These are phyloP conservation scores for Thera obeliscata DNA, from an alignment of 2,888 invertebrate genomes.

Conservation along the genomic window DNA sequence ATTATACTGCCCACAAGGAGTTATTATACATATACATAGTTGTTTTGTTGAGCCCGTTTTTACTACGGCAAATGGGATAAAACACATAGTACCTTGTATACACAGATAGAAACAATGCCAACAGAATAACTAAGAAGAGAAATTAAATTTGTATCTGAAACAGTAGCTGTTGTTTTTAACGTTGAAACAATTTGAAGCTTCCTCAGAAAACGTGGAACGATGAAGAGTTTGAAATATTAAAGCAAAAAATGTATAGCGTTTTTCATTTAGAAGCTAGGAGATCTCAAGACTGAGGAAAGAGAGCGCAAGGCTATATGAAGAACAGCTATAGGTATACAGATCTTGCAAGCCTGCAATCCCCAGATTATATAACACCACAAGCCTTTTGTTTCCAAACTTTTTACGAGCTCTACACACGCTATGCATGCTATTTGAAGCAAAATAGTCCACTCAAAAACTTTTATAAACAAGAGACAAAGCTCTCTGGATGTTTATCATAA, in stretches of 20 bases:
- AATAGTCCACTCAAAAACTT: constrained; percentile 41
- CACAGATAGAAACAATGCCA: constrained; percentile 13
- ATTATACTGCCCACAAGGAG: constrained; percentile 28
- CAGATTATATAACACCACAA: constrained; percentile 31
- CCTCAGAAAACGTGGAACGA: constrained; percentile 32
- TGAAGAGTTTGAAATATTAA: constrained; percentile 44
- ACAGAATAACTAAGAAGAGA: constrained; percentile 4
- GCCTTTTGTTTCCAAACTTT: constrained; percentile 41
- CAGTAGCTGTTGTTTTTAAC: constrained; percentile 34
- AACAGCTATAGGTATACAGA: constrained; percentile 20
- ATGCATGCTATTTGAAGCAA: constrained; percentile 29
- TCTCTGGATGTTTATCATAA: constrained; percentile 40
- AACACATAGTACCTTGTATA: constrained; percentile 1
- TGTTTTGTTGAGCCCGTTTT: constrained; percentile 24
- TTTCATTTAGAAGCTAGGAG: constrained; percentile 43
- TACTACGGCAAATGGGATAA: not conserved
- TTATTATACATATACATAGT: constrained; percentile 33
- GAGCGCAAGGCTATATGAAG: constrained; percentile 26
- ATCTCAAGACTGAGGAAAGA: constrained; percentile 30
- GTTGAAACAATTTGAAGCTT: constrained; percentile 37
- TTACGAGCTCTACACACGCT: constrained; percentile 19
- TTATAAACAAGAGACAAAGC: constrained; percentile 44
- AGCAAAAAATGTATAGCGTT: constrained; percentile 42
- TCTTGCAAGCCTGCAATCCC: constrained; percentile 24
- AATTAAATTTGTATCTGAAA: constrained; percentile 26